Percentiles rank a stretch among this genome's conserved stretches.
Evolutionary conservation across 2,888 invertebrate genomes (phyloP).

Genomic region (Eremobia ochroleuca): DNA sequence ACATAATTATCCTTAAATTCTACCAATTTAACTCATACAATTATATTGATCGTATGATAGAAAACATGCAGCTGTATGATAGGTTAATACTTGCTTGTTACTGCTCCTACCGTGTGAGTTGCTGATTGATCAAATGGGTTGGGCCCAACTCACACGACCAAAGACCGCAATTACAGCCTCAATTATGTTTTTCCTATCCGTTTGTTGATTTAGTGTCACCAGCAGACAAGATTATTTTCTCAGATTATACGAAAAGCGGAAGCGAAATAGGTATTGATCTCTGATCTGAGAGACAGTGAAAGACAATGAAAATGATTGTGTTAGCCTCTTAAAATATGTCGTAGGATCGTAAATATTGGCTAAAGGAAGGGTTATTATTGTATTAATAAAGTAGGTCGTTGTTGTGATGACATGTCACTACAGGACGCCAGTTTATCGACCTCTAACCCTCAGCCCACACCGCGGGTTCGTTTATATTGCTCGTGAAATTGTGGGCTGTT

Average conservation of each 20-base stretch:
- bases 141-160: not conserved
- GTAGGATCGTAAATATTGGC: conserved; percentile 33
- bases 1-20: not conserved
- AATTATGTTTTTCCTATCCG: not conserved
- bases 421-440: conserved; percentile 38
- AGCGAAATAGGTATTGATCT: not conserved
- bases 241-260: not conserved
- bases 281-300: not conserved
- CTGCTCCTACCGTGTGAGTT: not conserved
- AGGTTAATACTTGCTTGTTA: not conserved
- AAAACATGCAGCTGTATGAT: not conserved
- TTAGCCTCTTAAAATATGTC: conserved; percentile 14
- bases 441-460: conserved; percentile 19
- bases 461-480: conserved; percentile 45
- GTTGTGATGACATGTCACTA: conserved; percentile 48
- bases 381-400: conserved; percentile 44
- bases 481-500: conserved; percentile 49
- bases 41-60: not conserved
- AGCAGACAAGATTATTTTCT: not conserved
- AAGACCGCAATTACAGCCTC: too few relatives aligned
- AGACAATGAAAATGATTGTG: not conserved
- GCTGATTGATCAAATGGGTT: not conserved
- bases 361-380: conserved; percentile 25
- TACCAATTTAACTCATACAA: not conserved
- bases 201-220: not conserved